Evolutionary conservation across 1,140 invertebrate species (phyloP).

Genomic region (Aleiodes sp.): DNA sequence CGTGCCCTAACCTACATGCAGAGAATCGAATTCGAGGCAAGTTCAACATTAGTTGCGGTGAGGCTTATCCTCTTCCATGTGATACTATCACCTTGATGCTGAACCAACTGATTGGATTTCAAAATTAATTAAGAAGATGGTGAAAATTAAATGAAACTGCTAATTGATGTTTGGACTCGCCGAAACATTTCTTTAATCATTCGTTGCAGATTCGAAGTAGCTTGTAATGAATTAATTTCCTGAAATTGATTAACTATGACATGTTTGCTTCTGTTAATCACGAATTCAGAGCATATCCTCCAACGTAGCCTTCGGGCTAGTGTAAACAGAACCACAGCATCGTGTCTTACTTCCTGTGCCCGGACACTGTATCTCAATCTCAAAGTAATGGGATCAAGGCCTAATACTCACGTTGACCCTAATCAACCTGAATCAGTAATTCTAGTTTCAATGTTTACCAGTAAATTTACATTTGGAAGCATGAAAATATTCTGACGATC

Average conservation of each 20-base stretch:
- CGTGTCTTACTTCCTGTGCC: constrained; percentile 37
- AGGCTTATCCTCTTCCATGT: constrained; percentile 21
- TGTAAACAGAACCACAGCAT: constrained; percentile 36
- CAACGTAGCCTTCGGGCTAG: constrained; percentile 31
- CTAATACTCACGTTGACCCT: not conserved
- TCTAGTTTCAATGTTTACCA: too few species aligned
- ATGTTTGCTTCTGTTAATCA: constrained; percentile 24
- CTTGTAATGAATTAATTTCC: too few species aligned
- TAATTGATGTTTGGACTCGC: too few species aligned
- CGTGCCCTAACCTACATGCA: constrained; percentile 22
- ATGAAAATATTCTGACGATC: too few species aligned
- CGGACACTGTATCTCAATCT: not conserved
- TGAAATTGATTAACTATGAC: too few species aligned
- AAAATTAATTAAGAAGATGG: too few species aligned
- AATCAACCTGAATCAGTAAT: too few species aligned
- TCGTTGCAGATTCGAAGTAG: too few species aligned
- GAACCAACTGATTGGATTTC: not conserved
- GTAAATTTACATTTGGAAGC: too few species aligned
- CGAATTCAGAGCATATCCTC: constrained; percentile 37
- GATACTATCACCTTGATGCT: not conserved
- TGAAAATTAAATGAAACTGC: not conserved
- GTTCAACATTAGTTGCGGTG: constrained; percentile 31
- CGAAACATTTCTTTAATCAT: too few species aligned
- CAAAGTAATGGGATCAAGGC: constrained; percentile 32
- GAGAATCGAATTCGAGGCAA: constrained; percentile 29